A percentile compares a stretch with the other conserved stretches of the same genome.
phyloP scores from a whole-genome alignment of 1,140 invertebrate species.

The Propsilocerus akamusi region DNA sequence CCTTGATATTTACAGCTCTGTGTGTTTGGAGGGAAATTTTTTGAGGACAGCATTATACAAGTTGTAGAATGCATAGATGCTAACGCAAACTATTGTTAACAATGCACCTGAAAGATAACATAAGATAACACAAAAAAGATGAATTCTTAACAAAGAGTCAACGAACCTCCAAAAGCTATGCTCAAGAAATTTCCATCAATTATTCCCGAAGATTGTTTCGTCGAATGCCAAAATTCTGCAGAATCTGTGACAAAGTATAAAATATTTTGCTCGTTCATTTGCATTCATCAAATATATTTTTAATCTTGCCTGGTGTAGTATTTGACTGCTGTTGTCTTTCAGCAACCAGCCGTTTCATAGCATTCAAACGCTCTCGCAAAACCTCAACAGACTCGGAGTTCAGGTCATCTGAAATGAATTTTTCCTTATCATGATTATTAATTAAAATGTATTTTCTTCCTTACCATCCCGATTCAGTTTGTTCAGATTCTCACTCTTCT shows the following conservation, averaged over 20 bases:
- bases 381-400: constrained; percentile 55
- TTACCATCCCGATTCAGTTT: too few species aligned
- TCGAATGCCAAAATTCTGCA: constrained; percentile 23
- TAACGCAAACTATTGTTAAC: constrained; percentile 56
- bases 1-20: constrained; percentile 38
- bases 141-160: too few species aligned
- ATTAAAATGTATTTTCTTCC: too few species aligned
- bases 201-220: constrained; percentile 35
- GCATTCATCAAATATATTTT: too few species aligned
- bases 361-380: constrained; percentile 46
- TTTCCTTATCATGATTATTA: too few species aligned
- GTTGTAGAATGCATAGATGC: constrained; percentile 66
- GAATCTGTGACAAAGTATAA: too few species aligned
- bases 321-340: constrained; percentile 36
- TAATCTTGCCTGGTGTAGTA: too few species aligned
- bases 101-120: too few species aligned
- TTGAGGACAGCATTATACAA: constrained; percentile 61
- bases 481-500: too few species aligned
- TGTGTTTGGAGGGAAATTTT: constrained; percentile 56
- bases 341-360: constrained; percentile 62
- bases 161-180: constrained; percentile 53
- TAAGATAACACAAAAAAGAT: too few species aligned
- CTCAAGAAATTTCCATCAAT: constrained; percentile 65
- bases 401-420: constrained; percentile 28
- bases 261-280: too few species aligned